Evolutionary conservation across 1,140 invertebrate species (phyloP).

Genomic region (Rhyacophila brunnea): DNA sequence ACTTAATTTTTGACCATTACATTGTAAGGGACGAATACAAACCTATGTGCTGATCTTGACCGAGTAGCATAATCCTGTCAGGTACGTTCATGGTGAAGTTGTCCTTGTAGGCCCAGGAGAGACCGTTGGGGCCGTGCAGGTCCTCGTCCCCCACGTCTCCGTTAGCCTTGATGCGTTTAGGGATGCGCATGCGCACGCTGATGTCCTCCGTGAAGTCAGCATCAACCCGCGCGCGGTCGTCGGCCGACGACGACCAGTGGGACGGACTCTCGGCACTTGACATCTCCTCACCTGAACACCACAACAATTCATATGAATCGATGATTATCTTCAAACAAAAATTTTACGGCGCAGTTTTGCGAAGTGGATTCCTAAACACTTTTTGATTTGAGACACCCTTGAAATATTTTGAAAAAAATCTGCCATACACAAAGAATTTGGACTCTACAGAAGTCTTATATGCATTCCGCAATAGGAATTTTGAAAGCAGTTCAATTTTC

Average conservation of each 20-base stretch:
- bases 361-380: no score
- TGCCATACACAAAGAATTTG: no score
- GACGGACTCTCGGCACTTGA: conserved; percentile 24
- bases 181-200: conserved; percentile 74
- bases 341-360: no score
- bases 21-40: no score
- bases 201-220: conserved; percentile 72
- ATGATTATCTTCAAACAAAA: no score
- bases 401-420: no score
- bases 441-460: no score
- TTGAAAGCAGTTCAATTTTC: no score
- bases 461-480: no score
- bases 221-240: conserved; percentile 66
- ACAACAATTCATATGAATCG: no score
- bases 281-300: conserved; percentile 6
- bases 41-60: conserved; percentile 78
- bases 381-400: no score
- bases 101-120: conserved; percentile 65
- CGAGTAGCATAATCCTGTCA: conserved; percentile 84
- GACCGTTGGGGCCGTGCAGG: conserved; percentile 55
- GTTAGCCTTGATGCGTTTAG: conserved; percentile 71
- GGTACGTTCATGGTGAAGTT: conserved; percentile 87
- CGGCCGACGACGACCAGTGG: conserved; percentile 29
- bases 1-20: no score
- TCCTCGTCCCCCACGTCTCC: conserved; percentile 66